Conservation (phyloP, 2,888 invertebrate genomes). For the Zygaena filipendulae region DNA sequence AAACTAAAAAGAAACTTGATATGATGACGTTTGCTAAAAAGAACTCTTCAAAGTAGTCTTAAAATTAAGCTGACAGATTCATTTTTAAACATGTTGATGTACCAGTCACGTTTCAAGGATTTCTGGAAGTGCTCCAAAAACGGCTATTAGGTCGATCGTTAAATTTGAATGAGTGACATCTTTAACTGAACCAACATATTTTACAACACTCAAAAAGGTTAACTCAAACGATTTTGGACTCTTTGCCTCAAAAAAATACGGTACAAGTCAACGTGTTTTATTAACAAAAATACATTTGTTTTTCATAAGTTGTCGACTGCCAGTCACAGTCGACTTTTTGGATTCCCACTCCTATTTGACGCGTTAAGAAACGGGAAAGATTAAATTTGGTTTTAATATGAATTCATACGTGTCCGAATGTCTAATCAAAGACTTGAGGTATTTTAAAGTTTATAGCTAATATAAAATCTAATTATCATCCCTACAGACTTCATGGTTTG, state of each 20-base stretch:
- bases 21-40: no score
- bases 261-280: no score
- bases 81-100: slow-evolving; percentile 61
- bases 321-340: slow-evolving; percentile 50
- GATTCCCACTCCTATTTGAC: slow-evolving; percentile 52
- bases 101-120: slow-evolving; percentile 62
- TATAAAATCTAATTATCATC: slow-evolving; percentile 23
- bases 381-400: slow-evolving; percentile 53
- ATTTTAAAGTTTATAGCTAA: no score
- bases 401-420: slow-evolving; percentile 38
- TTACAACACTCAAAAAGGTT: no score
- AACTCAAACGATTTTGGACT: no score
- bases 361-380: slow-evolving; percentile 46
- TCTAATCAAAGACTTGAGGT: no score
- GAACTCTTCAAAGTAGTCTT: slow-evolving; percentile 43
- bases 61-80: slow-evolving; percentile 49
- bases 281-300: no score
- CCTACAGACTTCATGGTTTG: no score
- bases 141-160: slow-evolving; percentile 64
- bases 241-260: no score
- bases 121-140: slow-evolving; percentile 61
- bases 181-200: slow-evolving; percentile 33
- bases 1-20: no score
- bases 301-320: slow-evolving; percentile 48
- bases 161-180: slow-evolving; percentile 65